Evolutionary conservation across 2,113 vertebrate genomes (phyloP).

Genomic region (Echinops telfairi): DNA sequence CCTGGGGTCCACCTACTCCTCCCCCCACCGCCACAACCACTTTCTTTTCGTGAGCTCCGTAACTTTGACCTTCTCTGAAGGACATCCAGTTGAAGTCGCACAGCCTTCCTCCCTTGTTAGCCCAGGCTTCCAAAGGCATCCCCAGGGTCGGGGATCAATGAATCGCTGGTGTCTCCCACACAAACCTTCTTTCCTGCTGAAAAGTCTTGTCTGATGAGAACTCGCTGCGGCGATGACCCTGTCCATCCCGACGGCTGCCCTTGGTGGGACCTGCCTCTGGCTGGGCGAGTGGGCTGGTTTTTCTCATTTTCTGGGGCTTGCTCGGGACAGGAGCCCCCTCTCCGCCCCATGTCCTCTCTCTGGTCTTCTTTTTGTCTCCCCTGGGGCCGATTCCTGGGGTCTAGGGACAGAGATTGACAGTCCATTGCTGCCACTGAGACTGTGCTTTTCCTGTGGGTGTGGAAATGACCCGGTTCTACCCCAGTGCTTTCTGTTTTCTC

Average conservation of each 20-base stretch:
- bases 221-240: neutral
- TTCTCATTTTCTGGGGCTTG: neutral
- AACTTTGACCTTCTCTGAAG: neutral
- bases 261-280: neutral
- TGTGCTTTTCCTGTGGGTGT: neutral
- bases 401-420: neutral
- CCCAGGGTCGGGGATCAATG: too few relatives aligned
- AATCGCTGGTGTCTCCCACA: neutral
- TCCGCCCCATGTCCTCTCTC: neutral
- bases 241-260: too few relatives aligned
- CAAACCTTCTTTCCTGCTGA: neutral
- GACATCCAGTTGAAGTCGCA: neutral
- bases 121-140: neutral
- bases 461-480: fast-evolving
- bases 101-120: neutral
- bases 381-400: neutral
- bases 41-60: neutral
- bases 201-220: neutral
- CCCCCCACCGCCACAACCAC: neutral
- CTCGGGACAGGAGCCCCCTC: fast-evolving
- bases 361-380: neutral
- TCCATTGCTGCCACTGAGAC: fast-evolving
- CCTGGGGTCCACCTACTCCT: neutral
- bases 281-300: fast-evolving
- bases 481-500: neutral